phyloP scores from a whole-genome alignment of 2,113 vertebrate genomes.

The Ammospiza nelsoni region DNA sequence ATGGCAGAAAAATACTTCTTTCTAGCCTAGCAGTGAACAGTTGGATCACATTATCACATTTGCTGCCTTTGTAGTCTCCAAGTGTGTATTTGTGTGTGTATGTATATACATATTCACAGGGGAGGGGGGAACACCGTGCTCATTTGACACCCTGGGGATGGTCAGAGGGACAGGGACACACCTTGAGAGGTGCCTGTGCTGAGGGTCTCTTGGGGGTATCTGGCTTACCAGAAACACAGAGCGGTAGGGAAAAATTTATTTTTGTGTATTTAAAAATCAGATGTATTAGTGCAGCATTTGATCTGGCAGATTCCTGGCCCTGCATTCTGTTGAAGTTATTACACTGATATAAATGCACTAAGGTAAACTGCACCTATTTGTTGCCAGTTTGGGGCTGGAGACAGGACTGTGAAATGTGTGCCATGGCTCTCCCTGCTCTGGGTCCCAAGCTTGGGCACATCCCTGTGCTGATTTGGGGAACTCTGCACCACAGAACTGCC shows the following conservation, averaged over 20 bases:
- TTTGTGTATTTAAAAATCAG: neutral
- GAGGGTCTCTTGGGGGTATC: neutral
- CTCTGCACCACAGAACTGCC: neutral
- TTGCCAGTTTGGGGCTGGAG: neutral
- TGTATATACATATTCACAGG: neutral
- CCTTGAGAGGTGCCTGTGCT: neutral
- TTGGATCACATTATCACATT: slow-evolving; percentile 68
- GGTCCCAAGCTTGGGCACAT: neutral
- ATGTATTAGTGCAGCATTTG: neutral
- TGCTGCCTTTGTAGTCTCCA: slow-evolving; percentile 35
- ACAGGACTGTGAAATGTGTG: neutral
- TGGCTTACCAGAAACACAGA: neutral
- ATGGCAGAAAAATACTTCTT: slow-evolving; percentile 69
- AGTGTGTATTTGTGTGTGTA: neutral
- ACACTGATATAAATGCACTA: neutral
- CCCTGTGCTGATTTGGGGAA: neutral
- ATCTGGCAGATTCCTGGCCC: neutral
- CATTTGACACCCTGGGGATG: neutral
- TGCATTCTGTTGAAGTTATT: neutral
- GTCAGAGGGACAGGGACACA: neutral
- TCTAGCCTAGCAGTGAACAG: slow-evolving; percentile 48
- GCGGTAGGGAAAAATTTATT: neutral
- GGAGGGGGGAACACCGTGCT: neutral
- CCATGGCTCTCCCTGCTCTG: neutral
- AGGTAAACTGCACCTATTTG: neutral